Base-by-base conservation (phyloP, 1,140 invertebrate species). In the Hycleus cichorii region DNA sequence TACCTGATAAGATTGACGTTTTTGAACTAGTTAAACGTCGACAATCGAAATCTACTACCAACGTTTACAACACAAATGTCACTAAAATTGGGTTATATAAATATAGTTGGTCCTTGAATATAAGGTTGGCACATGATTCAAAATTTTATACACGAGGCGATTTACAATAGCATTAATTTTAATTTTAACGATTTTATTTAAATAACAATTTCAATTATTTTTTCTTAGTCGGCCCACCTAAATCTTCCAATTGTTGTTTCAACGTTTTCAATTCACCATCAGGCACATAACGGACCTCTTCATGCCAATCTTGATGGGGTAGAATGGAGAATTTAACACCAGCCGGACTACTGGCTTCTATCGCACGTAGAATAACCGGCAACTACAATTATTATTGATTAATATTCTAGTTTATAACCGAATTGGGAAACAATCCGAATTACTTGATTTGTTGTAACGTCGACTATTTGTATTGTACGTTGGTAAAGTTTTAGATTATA, bases 401-500 rank as follows among this genome's bases (percentile, higher is more conserved):
- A 18, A 18, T 18, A 18, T 18, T 18, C 18, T 18, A 18, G 18
- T 18, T 18, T 18, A 18, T 18, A 18, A 11, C 11, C 40, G 40
- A 11, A 18, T 18, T 18, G 18, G 18, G 18, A 18, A 18, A 18
- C 1, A 18, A 18, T 18, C 18, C 18, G 18, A 55, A 24, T 12
- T 56, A 70, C 69, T 55, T 69, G 64, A 32, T 56, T 45, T 7
- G 68, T 65, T 12, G 71, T 59, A 6, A 72, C 49, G 52, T 72
- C 67, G 54, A 57, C 63, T 72, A 86, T 78, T 78, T 89, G 84
- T 6, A 89, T 75, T 73, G 88, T 86, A 68, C 91, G 81, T 73
- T 92, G 86, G 74, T 91, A 94, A 0, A 85, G 69, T 59, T 83
- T 84, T 42, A 94, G 70, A 27, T 80, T 71, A 66, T 90, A 94